A percentile compares a stretch with the other conserved stretches of the same genome.
phyloP scores from a whole-genome alignment of 2,888 invertebrate species.

The Coelopa pilipes region DNA sequence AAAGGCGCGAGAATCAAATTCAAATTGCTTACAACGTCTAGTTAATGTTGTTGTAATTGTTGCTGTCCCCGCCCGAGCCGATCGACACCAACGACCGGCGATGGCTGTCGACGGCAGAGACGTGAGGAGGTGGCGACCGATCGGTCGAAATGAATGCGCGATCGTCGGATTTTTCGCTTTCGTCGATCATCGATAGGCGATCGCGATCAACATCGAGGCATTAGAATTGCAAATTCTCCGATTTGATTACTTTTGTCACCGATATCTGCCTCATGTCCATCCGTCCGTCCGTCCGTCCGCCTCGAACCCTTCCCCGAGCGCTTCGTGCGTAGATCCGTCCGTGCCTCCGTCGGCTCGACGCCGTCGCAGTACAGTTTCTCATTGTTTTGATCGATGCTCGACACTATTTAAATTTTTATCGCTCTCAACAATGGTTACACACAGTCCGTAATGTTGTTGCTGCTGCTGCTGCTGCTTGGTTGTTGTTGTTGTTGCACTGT shows the following conservation, averaged over 20 bases:
- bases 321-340: too few relatives aligned
- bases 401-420: too few relatives aligned
- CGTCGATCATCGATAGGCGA: slow-evolving; percentile 6
- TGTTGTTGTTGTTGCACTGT: not conserved
- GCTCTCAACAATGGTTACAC: too few relatives aligned
- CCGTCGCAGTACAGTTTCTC: not conserved
- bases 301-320: too few relatives aligned
- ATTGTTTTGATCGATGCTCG: too few relatives aligned
- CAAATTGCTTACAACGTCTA: not conserved
- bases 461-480: too few relatives aligned
- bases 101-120: not conserved
- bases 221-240: slow-evolving; percentile 33
- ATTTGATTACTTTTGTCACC: slow-evolving; percentile 35
- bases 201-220: slow-evolving; percentile 24
- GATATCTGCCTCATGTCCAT: not conserved
- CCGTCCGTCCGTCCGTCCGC: not conserved
- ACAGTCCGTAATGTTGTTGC: too few relatives aligned
- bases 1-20: not conserved
- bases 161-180: slow-evolving; percentile 31
- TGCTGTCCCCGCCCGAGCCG: not conserved
- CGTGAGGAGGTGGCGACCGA: not conserved
- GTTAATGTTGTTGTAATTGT: slow-evolving; percentile 6
- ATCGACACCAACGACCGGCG: not conserved
- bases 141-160: not conserved
- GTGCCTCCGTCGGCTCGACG: not conserved